Evolutionary conservation across 2,888 invertebrate species (phyloP).

Genomic region (Embidobia sp.): DNA sequence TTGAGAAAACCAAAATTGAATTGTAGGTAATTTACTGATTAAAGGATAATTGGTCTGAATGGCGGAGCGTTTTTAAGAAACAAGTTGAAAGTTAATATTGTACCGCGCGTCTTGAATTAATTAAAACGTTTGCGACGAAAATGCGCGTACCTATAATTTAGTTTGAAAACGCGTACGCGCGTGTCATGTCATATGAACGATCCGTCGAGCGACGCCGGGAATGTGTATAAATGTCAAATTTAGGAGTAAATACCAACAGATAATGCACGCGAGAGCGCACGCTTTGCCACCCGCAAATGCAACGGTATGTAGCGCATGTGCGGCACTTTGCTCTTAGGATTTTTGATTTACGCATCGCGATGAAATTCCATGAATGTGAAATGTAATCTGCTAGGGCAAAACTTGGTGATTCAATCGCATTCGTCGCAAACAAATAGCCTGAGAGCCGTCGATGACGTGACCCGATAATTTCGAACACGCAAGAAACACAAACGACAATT

Average conservation of each 20-base stretch:
- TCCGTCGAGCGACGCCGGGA: slow-evolving; percentile 21
- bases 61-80: too few species aligned
- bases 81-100: too few species aligned
- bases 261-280: slow-evolving; percentile 27
- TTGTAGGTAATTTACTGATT: too few species aligned
- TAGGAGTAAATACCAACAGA: slow-evolving; percentile 39
- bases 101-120: too few species aligned
- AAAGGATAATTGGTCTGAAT: too few species aligned
- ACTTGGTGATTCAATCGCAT: slow-evolving; percentile 55
- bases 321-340: slow-evolving; percentile 62
- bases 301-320: slow-evolving; percentile 26
- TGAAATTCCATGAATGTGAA: slow-evolving; percentile 78
- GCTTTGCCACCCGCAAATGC: slow-evolving; percentile 19
- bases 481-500: slow-evolving; percentile 44
- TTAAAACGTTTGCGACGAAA: too few species aligned
- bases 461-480: slow-evolving; percentile 53
- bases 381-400: slow-evolving; percentile 71
- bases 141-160: background rate
- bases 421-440: slow-evolving; percentile 52
- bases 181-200: slow-evolving; percentile 7
- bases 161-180: background rate
- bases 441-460: slow-evolving; percentile 51
- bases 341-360: slow-evolving; percentile 75
- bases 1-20: too few species aligned
- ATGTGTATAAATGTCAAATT: slow-evolving; percentile 54